Base-by-base conservation (phyloP, 2,888 invertebrate genomes). In the Euzetes globulus region DNA sequence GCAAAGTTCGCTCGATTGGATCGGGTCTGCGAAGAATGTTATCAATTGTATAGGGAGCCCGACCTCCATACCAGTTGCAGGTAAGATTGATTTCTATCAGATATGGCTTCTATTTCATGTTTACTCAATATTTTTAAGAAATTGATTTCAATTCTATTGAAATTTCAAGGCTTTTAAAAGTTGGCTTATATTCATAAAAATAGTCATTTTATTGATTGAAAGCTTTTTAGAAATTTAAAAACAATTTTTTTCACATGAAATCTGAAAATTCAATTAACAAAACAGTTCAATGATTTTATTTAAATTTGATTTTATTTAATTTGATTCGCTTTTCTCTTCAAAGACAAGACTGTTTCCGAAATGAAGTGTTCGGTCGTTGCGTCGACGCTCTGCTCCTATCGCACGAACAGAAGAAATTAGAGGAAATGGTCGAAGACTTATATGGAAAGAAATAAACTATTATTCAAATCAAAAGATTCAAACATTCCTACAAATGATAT, bases 1-100 rank as follows among this genome's bases (percentile, higher is more conserved):
- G 73, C 78, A n/a, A 78, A 78, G 65, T 79, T 79, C 55, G 77
- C 77, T 11, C 71, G 78, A 15, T 72, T 79, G 27, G 78, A 79
- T 52, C 72, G 78, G 15, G 63, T 79, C 11, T 79, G 78, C 52
- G 78, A 78, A 50, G 78, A 79, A 71, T 78, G 72, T 25, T 79
- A 78, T 50, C 77, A 78, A 22, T 41, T 78, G 13, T 78, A 75
- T 63, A 73, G 77, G 17, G 77, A 77, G 68, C 76, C 78, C 0
- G 77, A 77, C 29, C 73, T 78, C 1, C 77, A 77, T 37, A 74
- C 76, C 7, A 33, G 63, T 9, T 78, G 78, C 76, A 75, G 78
- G 78, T 78, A 58, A 29, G 4, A 3, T 33, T 19, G 2, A 11
- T 1, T 22, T 70, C 17, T 45, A 3, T 22, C n/a, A n/a, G n/a